phyloP scores from a whole-genome alignment of 2,797 vertebrate species.

The Cirrhinus mrigala region DNA sequence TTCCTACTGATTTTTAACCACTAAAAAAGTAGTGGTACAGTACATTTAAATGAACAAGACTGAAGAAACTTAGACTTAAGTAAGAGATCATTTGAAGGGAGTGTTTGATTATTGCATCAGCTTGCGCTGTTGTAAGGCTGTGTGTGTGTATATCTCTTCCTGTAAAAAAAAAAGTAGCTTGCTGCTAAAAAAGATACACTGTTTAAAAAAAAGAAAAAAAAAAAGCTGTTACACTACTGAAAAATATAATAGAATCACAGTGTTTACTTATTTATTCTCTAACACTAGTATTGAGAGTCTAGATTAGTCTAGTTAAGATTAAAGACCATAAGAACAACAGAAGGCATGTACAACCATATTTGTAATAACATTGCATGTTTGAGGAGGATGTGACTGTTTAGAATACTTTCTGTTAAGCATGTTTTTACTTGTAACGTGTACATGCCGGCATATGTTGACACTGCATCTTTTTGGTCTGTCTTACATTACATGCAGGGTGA shows the following conservation, averaged over 20 bases:
- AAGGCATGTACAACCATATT: background rate
- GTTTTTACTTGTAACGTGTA: background rate
- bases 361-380: background rate
- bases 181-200: background rate
- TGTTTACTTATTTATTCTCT: background rate
- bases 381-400: background rate
- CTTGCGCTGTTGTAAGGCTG: background rate
- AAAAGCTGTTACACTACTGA: background rate
- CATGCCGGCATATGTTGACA: background rate
- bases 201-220: background rate
- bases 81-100: too few relatives aligned
- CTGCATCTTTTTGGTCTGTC: background rate
- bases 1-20: background rate
- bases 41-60: background rate
- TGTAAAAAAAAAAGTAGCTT: background rate
- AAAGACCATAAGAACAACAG: background rate
- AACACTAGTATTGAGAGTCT: background rate
- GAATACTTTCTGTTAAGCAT: background rate
- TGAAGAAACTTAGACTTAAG: background rate
- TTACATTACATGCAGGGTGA: background rate
- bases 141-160: background rate
- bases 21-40: too few relatives aligned
- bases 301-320: background rate
- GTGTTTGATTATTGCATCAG: conserved; percentile 2
- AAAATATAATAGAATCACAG: background rate